Evolutionary conservation across 2,113 vertebrate species (phyloP).

Genomic region (Larimichthys crocea): DNA sequence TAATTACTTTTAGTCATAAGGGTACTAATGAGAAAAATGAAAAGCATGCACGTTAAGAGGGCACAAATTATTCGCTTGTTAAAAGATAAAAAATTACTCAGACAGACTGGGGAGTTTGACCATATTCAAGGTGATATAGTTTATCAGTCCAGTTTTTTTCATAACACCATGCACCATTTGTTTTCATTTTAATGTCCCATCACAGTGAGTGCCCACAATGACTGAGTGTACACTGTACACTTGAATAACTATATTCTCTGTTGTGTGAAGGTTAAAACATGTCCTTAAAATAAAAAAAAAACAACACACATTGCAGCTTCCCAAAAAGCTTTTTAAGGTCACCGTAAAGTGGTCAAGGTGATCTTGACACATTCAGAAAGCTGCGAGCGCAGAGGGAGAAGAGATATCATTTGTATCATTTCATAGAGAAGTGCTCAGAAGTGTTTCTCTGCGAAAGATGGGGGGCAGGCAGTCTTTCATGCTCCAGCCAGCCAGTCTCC

Average conservation of each 20-base stretch:
- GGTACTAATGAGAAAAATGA: conserved; percentile 41
- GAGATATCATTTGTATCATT: conserved; percentile 51
- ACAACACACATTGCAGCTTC: conserved; percentile 19
- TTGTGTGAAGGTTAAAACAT: conserved; percentile 51
- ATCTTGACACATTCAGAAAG: conserved; percentile 61
- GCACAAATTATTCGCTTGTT: conserved; percentile 1
- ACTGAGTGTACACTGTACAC: background rate
- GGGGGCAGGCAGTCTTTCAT: conserved; percentile 36
- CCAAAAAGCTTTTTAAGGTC: conserved; percentile 64
- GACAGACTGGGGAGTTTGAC: conserved; percentile 2
- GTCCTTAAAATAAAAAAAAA: background rate
- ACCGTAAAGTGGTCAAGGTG: conserved; percentile 46
- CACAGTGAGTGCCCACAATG: conserved; percentile 19
- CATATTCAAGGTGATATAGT: conserved; percentile 23
- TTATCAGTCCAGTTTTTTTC: conserved; percentile 6
- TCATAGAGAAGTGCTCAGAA: conserved; percentile 43
- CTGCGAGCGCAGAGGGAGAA: conserved; percentile 36
- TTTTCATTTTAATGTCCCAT: conserved; percentile 39
- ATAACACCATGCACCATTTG: background rate
- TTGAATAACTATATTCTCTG: conserved; percentile 16
- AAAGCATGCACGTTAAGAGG: conserved; percentile 26
- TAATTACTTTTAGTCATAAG: conserved; percentile 39
- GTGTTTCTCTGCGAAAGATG: conserved; percentile 34
- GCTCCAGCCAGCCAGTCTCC: conserved; percentile 30
- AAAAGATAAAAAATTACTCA: background rate